Evolutionary conservation across 2,113 vertebrate species (phyloP).

Genomic region (Limnothrissa miodon): DNA sequence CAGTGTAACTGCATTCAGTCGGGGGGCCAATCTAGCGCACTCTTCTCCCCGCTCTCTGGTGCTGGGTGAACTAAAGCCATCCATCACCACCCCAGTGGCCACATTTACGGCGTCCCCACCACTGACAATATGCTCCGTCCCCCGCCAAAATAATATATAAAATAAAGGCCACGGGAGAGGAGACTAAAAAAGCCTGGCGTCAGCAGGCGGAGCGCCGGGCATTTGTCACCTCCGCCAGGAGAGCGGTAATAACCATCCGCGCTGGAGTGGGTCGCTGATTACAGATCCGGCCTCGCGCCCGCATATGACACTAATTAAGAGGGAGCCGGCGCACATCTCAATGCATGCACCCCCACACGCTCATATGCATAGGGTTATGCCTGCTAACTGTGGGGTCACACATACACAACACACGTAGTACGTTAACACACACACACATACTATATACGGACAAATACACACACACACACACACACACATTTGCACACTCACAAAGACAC

Average conservation of each 20-base stretch:
- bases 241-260: constrained; percentile 43
- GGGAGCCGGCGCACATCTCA: not conserved
- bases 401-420: not conserved
- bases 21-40: not conserved
- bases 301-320: not conserved
- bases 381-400: not conserved
- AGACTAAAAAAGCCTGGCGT: constrained; percentile 36
- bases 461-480: not conserved
- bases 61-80: not conserved
- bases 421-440: not conserved
- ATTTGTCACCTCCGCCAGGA: constrained; percentile 38
- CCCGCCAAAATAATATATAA: constrained; percentile 24
- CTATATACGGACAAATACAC: not conserved
- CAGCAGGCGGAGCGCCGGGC: constrained; percentile 39
- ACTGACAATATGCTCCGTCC: constrained; percentile 36
- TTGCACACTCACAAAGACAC: constrained; percentile 41
- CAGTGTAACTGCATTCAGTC: not conserved
- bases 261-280: constrained; percentile 26
- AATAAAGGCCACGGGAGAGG: constrained; percentile 33
- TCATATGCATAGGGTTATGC: not conserved
- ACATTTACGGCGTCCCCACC: constrained; percentile 31
- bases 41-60: not conserved
- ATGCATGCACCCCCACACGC: not conserved
- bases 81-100: constrained; percentile 33
- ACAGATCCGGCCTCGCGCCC: not conserved